These are phyloP conservation scores for Zeus faber DNA, from an alignment of 2,113 vertebrate genomes.

Conservation along the genomic window DNA sequence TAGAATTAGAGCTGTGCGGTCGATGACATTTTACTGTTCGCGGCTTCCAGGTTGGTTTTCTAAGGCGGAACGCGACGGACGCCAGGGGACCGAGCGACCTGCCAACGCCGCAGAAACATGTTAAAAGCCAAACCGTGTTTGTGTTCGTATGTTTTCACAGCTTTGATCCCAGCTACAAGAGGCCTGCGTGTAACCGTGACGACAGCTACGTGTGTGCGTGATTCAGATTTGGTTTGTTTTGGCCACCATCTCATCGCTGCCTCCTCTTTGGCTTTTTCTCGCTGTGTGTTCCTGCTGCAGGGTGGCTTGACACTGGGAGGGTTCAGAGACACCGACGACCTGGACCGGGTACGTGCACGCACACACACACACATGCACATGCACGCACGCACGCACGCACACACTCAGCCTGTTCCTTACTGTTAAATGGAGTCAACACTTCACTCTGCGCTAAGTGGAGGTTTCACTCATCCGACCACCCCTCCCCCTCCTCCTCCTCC, in stretches of 20 bases:
- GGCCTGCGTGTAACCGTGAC: no score
- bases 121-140: conserved; percentile 64
- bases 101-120: conserved; percentile 18
- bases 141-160: conserved; percentile 36
- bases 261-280: neutral
- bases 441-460: conserved; percentile 79
- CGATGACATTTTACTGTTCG: conserved; percentile 14
- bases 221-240: neutral
- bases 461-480: no score
- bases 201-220: no score
- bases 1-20: conserved; percentile 1
- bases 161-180: conserved; percentile 33
- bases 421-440: no score
- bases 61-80: neutral
- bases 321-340: conserved; percentile 22
- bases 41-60: neutral
- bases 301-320: neutral
- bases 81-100: neutral
- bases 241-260: neutral
- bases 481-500: conserved; percentile 6
- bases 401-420: neutral
- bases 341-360: conserved; percentile 16
- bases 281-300: neutral
- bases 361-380: conserved; percentile 12
- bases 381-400: conserved; percentile 12